Percentiles rank a stretch among this genome's conserved stretches.
phyloP scores from a whole-genome alignment of 2,888 invertebrate genomes.

The Pristionchus arcanus region DNA sequence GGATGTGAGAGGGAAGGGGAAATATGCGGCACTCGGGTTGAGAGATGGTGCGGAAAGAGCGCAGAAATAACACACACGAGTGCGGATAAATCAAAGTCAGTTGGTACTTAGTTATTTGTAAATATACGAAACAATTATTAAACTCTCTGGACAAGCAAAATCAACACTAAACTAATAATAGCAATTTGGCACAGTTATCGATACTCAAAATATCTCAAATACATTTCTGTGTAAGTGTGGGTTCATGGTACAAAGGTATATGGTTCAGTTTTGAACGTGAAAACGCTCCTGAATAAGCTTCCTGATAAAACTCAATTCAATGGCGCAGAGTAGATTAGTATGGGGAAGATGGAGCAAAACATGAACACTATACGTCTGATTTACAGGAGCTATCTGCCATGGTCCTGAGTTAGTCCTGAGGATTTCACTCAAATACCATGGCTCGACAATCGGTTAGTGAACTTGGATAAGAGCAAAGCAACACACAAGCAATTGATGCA shows the following conservation, averaged over 20 bases:
- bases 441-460: not conserved
- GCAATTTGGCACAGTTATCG: not conserved
- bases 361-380: constrained; percentile 43
- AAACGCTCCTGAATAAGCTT: not conserved
- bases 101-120: not conserved
- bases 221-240: not conserved
- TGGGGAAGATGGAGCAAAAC: not conserved
- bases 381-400: not conserved
- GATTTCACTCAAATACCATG: not conserved
- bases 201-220: constrained; percentile 8
- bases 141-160: not conserved
- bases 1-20: not conserved
- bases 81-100: not conserved
- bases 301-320: not conserved
- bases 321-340: not conserved
- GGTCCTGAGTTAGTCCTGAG: not conserved
- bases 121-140: not conserved
- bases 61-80: not conserved
- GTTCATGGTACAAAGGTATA: constrained; percentile 4
- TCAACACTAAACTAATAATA: not conserved
- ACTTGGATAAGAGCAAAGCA: not conserved
- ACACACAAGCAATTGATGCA: not conserved
- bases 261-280: not conserved
- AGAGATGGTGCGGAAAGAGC: not conserved
- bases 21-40: constrained; percentile 25